Evolutionary conservation across 2,797 vertebrate species (phyloP).

Genomic region (Leucoraja ocellata): DNA sequence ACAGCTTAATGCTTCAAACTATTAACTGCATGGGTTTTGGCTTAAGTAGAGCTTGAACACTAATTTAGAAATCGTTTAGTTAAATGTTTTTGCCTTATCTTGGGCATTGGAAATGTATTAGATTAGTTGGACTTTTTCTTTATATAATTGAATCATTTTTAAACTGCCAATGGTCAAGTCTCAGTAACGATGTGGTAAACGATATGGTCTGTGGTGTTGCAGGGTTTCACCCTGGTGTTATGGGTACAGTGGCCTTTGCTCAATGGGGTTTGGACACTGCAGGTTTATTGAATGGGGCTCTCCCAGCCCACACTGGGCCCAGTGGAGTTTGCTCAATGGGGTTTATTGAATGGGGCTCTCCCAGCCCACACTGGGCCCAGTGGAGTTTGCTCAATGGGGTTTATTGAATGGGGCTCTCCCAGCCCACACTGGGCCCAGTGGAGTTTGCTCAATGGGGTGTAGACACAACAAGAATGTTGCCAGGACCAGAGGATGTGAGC

Average conservation of each 20-base stretch:
- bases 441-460: no score
- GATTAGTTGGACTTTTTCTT: background rate
- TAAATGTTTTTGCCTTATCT: background rate
- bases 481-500: no score
- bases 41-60: slow-evolving; percentile 27
- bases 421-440: background rate
- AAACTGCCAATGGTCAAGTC: background rate
- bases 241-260: background rate
- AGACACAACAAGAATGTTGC: background rate
- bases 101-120: background rate
- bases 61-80: background rate
- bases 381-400: background rate
- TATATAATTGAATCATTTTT: background rate
- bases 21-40: slow-evolving; percentile 25
- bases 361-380: background rate
- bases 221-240: background rate
- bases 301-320: background rate
- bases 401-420: background rate
- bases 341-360: background rate
- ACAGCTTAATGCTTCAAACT: background rate
- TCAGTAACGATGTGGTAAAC: background rate
- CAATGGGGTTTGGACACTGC: background rate
- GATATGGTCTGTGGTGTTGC: background rate
- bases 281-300: background rate
- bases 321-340: no score